These are phyloP conservation scores for Coptodon rendalli DNA, from an alignment of 2,113 vertebrate species.

Conservation along the genomic window DNA sequence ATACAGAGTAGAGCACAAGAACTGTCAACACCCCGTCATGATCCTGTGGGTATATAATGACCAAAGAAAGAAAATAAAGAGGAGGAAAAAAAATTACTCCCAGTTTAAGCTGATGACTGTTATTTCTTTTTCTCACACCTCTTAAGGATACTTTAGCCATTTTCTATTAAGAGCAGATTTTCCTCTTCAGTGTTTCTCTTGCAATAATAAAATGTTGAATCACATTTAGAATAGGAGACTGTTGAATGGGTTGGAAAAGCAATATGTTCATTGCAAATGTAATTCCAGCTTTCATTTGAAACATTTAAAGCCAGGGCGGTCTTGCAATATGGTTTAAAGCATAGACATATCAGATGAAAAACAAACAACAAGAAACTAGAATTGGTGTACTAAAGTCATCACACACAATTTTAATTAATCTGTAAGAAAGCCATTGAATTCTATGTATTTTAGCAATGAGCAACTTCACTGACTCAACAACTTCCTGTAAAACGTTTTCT, in stretches of 20 bases:
- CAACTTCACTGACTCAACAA: background rate
- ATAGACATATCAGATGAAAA: background rate
- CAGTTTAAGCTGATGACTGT: constrained; percentile 5
- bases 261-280: background rate
- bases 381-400: background rate
- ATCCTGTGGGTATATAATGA: constrained; percentile 39
- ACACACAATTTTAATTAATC: background rate
- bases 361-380: background rate
- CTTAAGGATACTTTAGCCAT: constrained; percentile 6
- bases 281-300: background rate
- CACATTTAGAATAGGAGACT: background rate
- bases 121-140: constrained; percentile 26
- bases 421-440: background rate
- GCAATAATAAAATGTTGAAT: background rate
- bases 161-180: background rate
- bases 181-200: background rate
- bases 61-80: background rate
- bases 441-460: background rate
- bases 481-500: background rate
- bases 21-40: constrained; percentile 51
- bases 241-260: background rate
- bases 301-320: background rate
- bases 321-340: background rate
- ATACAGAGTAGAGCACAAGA: constrained; percentile 32
- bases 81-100: background rate